These are phyloP conservation scores for Pomatostomus ruficeps DNA, from an alignment of 2,113 vertebrate genomes.

Conservation along the genomic window DNA sequence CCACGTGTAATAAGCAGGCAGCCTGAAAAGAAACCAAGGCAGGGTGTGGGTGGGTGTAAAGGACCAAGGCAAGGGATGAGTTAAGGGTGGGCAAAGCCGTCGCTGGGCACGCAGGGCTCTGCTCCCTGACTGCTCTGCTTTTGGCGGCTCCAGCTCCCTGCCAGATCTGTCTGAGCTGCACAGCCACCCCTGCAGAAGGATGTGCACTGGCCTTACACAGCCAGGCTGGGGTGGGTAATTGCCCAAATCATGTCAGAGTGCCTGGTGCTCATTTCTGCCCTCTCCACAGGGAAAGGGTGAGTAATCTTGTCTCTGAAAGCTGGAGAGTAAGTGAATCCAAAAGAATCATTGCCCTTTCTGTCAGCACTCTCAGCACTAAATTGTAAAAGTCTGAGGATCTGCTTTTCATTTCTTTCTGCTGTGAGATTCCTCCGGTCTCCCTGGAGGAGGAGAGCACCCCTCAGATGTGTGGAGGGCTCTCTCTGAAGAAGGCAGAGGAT, in stretches of 20 bases:
- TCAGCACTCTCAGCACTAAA: not conserved
- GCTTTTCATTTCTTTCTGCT: not conserved
- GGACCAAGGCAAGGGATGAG: not conserved
- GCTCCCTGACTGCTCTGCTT: not conserved
- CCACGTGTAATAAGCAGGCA: not conserved
- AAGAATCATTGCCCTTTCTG: not conserved
- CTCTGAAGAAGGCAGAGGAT: not conserved
- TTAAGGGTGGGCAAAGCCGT: not conserved
- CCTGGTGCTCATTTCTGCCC: not conserved
- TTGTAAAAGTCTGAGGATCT: not conserved
- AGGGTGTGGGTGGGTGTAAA: not conserved
- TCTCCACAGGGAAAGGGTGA: not conserved
- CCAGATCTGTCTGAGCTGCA: not conserved
- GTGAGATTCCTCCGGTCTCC: not conserved
- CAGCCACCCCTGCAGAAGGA: not conserved
- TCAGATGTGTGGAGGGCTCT: not conserved
- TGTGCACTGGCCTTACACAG: not conserved
- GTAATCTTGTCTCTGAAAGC: not conserved
- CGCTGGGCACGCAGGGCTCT: accelerated
- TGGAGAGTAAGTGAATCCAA: not conserved
- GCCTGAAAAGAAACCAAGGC: not conserved
- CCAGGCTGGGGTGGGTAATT: not conserved
- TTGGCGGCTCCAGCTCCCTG: not conserved
- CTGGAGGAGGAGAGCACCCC: not conserved
- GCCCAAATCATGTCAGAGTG: not conserved